Evolutionary conservation across 2,888 invertebrate genomes (phyloP), one percentile per base, ranked within the genome.

Genomic region (Acheta domesticus): DNA sequence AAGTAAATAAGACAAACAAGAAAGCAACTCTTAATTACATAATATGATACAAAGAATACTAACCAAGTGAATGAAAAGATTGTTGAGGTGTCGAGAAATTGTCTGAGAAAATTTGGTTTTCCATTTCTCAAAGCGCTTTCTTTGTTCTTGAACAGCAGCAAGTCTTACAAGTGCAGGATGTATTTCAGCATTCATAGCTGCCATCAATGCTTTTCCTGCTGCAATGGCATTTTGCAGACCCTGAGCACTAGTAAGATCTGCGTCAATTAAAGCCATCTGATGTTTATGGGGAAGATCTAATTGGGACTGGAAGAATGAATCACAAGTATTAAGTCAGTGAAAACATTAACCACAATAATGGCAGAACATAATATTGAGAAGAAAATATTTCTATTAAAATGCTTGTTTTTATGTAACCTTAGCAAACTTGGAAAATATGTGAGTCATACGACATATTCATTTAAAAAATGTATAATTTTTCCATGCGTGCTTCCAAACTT

Each of bases 11-110:
- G 36, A 36, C 8, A 36, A 36, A 36, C 5, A 0, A 36, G 36
- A 36, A 36, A 36, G 36, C 36, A 8, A 36, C 5, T 36, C 36
- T 36, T 36, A 36, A 8, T 36, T 36, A 36, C 36, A 36, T 36
- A 36, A 8, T 36, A 62, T 12, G n/a, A 12, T n/a, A 12, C 14
- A 19, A 19, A 62, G 8, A 74, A 79, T 19, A 81, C 84, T 84
- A 84, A 90, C 97, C 88, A 97, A 92, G 88, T 98, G 97, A 84
- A 97, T 96, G 84, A 99, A 96, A 78, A 96, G 90, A 88, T 98
- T 98, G 86, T 97, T 97, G 78, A 99, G 89, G 87, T 98, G 97
- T 23, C 97, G 91, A 81, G 94, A 93, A 79, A 98, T 91, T 76
- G 93, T 92, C 80, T 93, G 91, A 1, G 96, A 93, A 86, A 96